Percentiles rank a stretch among this genome's conserved stretches.
These are phyloP conservation scores for Chrysomallon squamiferum DNA, from an alignment of 1,140 invertebrate species.

Conservation along the genomic window DNA sequence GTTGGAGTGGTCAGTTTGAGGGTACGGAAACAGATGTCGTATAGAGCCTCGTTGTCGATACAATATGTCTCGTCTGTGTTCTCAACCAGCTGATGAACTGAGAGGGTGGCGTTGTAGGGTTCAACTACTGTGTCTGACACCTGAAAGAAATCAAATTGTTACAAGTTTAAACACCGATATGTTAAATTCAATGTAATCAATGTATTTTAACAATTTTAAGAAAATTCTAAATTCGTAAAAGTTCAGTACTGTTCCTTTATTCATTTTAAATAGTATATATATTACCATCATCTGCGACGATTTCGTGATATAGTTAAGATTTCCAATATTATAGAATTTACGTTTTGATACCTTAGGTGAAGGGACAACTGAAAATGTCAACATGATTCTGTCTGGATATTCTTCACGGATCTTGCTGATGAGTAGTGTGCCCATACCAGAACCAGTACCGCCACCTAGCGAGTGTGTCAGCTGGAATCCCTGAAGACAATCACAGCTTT, in stretches of 20 bases:
- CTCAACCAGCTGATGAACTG: slow-evolving; percentile 81
- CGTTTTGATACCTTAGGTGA: slow-evolving; percentile 85
- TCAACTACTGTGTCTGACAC: slow-evolving; percentile 69
- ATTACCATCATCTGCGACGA: too few species aligned
- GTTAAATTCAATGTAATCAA: too few species aligned
- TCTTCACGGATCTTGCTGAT: slow-evolving; percentile 70
- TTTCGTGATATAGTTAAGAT: too few species aligned
- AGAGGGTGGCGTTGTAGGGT: slow-evolving; percentile 72
- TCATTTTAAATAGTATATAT: too few species aligned
- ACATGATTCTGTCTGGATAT: slow-evolving; percentile 87
- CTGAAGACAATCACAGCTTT: slow-evolving; percentile 80
- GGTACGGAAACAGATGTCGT: slow-evolving; percentile 92
- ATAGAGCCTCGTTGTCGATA: slow-evolving; percentile 80
- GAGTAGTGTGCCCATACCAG: slow-evolving; percentile 68
- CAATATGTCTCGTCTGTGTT: slow-evolving; percentile 74
- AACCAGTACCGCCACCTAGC: slow-evolving; percentile 69
- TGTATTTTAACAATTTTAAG: too few species aligned
- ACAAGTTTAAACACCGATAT: too few species aligned
- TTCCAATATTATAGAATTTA: too few species aligned
- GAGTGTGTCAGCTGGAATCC: slow-evolving; percentile 80
- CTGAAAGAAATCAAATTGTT: slow-evolving; percentile 55
- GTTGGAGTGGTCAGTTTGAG: slow-evolving; percentile 77
- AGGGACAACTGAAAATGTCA: slow-evolving; percentile 89
- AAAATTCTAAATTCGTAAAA: too few species aligned
- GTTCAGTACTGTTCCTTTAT: too few species aligned